Evolutionary conservation across 2,888 invertebrate genomes (phyloP).

Genomic region (Embidobia sp.): DNA sequence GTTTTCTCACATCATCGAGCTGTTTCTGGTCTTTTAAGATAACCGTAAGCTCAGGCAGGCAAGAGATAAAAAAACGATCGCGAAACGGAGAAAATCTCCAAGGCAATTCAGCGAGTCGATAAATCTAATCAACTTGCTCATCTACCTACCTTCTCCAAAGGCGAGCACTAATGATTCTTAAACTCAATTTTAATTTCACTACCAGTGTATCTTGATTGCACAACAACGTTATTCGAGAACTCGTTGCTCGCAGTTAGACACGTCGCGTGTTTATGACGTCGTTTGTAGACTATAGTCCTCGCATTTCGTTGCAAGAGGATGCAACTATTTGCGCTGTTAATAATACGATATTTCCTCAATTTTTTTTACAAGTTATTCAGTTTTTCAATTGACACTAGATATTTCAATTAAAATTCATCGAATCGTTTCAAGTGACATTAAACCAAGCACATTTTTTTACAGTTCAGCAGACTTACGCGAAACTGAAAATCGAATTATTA

Average conservation of each 20-base stretch:
- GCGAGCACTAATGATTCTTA: constrained; percentile 72
- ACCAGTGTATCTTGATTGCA: constrained; percentile 65
- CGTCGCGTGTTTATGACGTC: constrained; percentile 58
- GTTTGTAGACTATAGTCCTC: constrained; percentile 5
- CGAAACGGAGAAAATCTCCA: constrained; percentile 62
- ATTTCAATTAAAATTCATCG: no score
- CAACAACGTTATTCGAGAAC: constrained; percentile 55
- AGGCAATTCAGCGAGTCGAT: constrained; percentile 74
- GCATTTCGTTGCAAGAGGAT: constrained; percentile 20
- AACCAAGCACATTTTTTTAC: no score
- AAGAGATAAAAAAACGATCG: constrained; percentile 36
- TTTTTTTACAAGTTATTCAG: no score
- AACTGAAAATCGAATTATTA: neutral
- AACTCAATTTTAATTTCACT: constrained; percentile 71
- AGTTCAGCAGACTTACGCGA: no score
- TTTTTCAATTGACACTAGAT: no score
- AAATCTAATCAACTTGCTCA: constrained; percentile 78
- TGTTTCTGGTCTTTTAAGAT: constrained; percentile 8
- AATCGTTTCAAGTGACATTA: no score
- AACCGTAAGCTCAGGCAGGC: constrained; percentile 17
- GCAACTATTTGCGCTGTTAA: constrained; percentile 12
- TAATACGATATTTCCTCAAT: no score
- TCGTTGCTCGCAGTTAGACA: constrained; percentile 52
- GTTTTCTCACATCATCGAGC: constrained; percentile 21
- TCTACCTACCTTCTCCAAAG: constrained; percentile 71